These are phyloP conservation scores for Sinella curviseta DNA, from an alignment of 1,140 invertebrate species.

Conservation along the genomic window DNA sequence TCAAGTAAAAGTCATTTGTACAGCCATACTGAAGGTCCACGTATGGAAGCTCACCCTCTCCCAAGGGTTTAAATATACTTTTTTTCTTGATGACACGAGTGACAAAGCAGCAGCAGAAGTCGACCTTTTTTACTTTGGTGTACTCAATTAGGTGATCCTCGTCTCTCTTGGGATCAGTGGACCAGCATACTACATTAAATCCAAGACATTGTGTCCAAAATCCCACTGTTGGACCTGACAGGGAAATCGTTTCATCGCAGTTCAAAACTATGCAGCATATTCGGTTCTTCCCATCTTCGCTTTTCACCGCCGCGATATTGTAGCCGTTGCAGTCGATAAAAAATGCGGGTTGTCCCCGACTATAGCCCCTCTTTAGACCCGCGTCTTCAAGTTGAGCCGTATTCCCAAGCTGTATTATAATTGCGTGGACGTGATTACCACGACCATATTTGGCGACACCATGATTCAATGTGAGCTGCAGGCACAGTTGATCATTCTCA, in stretches of 20 bases:
- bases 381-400: neutral
- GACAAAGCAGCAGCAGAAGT: neutral
- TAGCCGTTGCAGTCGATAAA: neutral
- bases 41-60: neutral
- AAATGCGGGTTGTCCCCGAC: neutral
- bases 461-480: neutral
- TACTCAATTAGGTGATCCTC: neutral
- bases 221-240: neutral
- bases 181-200: neutral
- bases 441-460: neutral
- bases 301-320: neutral
- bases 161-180: neutral
- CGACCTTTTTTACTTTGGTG: neutral
- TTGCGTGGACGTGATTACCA: neutral
- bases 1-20: neutral
- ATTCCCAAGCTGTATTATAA: neutral
- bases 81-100: neutral
- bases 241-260: neutral
- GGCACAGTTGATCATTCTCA: neutral
- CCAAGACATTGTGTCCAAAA: neutral
- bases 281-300: neutral
- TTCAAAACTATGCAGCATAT: neutral
- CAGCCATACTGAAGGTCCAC: neutral
- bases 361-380: neutral
- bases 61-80: neutral